Conservation (phyloP, 1,140 invertebrate genomes). For the Drosophila sucinea region DNA sequence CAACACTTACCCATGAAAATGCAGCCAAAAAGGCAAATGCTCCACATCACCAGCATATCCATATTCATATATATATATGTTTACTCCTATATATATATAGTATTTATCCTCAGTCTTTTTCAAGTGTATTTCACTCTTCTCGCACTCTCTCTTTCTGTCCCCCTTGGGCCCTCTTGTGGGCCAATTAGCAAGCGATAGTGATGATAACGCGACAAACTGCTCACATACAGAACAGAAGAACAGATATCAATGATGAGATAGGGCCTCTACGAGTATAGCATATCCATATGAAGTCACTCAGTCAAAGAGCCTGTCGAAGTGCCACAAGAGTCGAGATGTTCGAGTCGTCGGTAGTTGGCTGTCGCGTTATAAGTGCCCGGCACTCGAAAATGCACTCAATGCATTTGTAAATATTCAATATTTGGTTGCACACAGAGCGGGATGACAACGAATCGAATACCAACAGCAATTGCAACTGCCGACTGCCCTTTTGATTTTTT, state of each 20-base stretch:
- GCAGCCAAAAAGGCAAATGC: conserved; percentile 26
- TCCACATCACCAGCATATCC: conserved; percentile 38
- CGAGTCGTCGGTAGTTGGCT: conserved; percentile 25
- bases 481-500: conserved; percentile 58
- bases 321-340: background rate
- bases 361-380: conserved; percentile 50
- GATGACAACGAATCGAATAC: background rate
- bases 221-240: conserved; percentile 23
- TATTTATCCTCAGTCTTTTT: conserved; percentile 23
- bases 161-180: conserved; percentile 29
- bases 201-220: conserved; percentile 43
- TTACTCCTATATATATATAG: conserved; percentile 10
- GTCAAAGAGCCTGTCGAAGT: conserved; percentile 20
- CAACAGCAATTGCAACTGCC: conserved; percentile 13
- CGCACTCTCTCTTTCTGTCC: background rate
- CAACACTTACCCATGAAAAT: conserved; percentile 54
- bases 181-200: conserved; percentile 66
- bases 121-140: background rate
- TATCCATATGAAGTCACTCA: conserved; percentile 37
- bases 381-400: conserved; percentile 79
- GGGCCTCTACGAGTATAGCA: background rate
- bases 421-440: conserved; percentile 58
- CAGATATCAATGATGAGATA: conserved; percentile 31
- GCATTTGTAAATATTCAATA: conserved; percentile 82
- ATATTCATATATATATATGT: conserved; percentile 41